Evolutionary conservation across 2,797 vertebrate species (phyloP).

Genomic region (Leucoraja ocellata): DNA sequence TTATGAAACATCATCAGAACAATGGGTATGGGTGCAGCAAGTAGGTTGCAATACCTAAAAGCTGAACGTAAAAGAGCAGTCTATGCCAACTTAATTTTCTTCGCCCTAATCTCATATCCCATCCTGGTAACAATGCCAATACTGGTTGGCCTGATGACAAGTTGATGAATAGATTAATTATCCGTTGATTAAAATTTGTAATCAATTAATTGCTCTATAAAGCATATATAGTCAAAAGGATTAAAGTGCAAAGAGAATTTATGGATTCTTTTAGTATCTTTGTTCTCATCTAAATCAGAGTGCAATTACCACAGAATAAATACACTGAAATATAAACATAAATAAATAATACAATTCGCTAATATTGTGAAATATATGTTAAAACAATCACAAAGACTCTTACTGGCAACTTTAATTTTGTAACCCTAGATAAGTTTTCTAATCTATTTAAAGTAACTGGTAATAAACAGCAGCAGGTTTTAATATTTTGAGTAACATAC

Average conservation of each 20-base stretch:
- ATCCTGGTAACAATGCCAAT: constrained; percentile 23
- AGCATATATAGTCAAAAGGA: constrained; percentile 18
- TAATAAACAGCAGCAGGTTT: background rate
- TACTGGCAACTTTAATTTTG: background rate
- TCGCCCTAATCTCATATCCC: constrained; percentile 20
- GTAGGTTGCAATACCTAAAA: constrained; percentile 13
- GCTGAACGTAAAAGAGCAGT: constrained; percentile 1
- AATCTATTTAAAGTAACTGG: background rate
- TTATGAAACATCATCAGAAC: background rate
- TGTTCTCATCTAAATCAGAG: constrained; percentile 4
- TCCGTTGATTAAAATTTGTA: constrained; percentile 35
- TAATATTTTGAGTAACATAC: background rate
- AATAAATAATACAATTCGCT: background rate
- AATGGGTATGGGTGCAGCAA: too few relatives aligned
- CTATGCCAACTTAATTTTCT: background rate
- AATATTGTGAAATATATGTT: background rate
- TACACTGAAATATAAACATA: background rate
- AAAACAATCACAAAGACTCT: background rate
- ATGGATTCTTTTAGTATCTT: constrained; percentile 4
- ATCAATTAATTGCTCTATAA: constrained; percentile 36
- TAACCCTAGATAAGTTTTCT: background rate
- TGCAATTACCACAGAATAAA: constrained; percentile 2
- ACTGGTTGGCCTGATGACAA: constrained; percentile 21
- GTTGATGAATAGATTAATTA: constrained; percentile 38
- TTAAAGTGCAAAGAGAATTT: constrained; percentile 4